Percentiles rank a stretch among this genome's conserved stretches.
phyloP scores from a whole-genome alignment of 2,113 vertebrate species.

The Verasper variegatus region DNA sequence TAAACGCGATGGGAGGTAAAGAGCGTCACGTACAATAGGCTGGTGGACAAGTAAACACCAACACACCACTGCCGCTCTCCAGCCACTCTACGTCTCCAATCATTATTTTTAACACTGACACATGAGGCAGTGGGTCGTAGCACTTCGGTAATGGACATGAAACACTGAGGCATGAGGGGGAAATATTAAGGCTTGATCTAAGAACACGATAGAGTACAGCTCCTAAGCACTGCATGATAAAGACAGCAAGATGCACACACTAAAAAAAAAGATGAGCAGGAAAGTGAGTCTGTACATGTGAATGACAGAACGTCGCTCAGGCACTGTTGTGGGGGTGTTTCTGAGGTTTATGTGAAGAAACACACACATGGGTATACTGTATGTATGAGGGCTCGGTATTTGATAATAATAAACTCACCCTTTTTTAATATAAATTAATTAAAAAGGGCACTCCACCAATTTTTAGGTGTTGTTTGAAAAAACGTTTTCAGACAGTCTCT shows the following conservation, averaged over 20 bases:
- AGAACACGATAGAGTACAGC: constrained; percentile 16
- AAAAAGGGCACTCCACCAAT: constrained; percentile 14
- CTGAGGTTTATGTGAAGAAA: constrained; percentile 58
- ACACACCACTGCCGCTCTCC: constrained; percentile 44
- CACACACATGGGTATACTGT: constrained; percentile 20
- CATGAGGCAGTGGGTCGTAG: constrained; percentile 56
- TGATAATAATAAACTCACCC: background rate
- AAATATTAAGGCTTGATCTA: constrained; percentile 66
- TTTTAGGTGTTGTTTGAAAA: background rate
- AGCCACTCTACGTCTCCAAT: background rate
- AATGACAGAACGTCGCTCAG: constrained; percentile 60
- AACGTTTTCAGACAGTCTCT: background rate
- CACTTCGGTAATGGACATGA: constrained; percentile 73
- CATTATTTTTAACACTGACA: constrained; percentile 49
- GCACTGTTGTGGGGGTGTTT: constrained; percentile 65
- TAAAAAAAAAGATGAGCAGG: background rate
- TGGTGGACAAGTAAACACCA: constrained; percentile 35
- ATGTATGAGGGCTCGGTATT: background rate
- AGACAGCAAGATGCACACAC: constrained; percentile 1
- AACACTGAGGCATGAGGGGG: constrained; percentile 45
- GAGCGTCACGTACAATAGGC: constrained; percentile 36
- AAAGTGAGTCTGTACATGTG: constrained; percentile 50
- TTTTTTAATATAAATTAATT: background rate
- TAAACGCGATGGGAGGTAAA: constrained; percentile 65
- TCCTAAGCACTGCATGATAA: constrained; percentile 46